These are phyloP conservation scores for Chanos chanos DNA, from an alignment of 2,797 vertebrate species.

Conservation along the genomic window DNA sequence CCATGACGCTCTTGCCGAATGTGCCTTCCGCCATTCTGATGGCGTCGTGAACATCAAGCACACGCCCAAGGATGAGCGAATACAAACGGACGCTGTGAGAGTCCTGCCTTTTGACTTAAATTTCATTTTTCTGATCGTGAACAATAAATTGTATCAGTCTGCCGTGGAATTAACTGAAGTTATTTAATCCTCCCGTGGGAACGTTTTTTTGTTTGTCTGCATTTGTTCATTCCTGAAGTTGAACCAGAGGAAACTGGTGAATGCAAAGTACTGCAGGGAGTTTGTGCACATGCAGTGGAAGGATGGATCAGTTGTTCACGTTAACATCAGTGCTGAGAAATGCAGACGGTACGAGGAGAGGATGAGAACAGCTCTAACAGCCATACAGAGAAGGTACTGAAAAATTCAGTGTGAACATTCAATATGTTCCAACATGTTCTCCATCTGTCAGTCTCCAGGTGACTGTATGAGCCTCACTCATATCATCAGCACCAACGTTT, in stretches of 20 bases:
- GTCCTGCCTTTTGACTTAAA: neutral
- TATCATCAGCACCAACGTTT: no score
- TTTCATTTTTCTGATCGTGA: neutral
- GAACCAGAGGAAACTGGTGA: conserved; percentile 66
- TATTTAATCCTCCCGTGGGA: no score
- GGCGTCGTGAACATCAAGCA: conserved; percentile 71
- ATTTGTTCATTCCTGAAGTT: no score
- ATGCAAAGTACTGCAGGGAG: conserved; percentile 74
- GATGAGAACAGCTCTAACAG: conserved; percentile 60
- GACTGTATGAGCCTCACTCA: no score
- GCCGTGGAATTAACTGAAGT: no score
- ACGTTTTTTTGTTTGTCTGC: no score
- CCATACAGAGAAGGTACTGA: conserved; percentile 68
- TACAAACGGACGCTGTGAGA: conserved; percentile 74
- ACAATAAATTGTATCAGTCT: no score
- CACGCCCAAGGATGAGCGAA: conserved; percentile 62
- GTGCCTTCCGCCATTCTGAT: conserved; percentile 69
- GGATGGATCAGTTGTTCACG: conserved; percentile 71
- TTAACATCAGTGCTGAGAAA: conserved; percentile 66
- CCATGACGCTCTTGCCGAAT: conserved; percentile 65
- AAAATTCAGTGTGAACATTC: no score
- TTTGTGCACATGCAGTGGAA: conserved; percentile 72
- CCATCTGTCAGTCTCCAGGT: no score
- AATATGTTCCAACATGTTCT: no score
- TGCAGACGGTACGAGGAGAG: conserved; percentile 61